These are phyloP conservation scores for Tenebrio molitor DNA, from an alignment of 1,140 invertebrate species.

Conservation along the genomic window DNA sequence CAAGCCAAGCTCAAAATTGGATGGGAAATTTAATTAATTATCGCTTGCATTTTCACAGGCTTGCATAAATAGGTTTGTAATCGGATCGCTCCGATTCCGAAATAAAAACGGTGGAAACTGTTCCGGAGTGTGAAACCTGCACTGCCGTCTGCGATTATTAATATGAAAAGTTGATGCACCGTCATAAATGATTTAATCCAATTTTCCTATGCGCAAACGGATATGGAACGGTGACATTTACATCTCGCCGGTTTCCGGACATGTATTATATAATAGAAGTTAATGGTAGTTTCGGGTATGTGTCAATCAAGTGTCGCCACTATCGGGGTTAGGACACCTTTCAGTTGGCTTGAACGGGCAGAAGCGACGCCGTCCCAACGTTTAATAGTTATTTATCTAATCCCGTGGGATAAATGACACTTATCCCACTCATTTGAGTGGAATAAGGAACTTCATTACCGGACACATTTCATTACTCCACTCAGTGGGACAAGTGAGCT, in stretches of 20 bases:
- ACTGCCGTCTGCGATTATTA: neutral
- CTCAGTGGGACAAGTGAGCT: no score
- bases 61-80: slow-evolving; percentile 22
- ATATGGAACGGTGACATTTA: slow-evolving; percentile 43
- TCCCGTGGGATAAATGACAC: no score
- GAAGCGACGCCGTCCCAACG: neutral
- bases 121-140: neutral
- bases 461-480: no score
- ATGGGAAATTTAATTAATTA: slow-evolving; percentile 39
- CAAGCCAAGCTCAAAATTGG: slow-evolving; percentile 35
- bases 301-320: slow-evolving; percentile 49
- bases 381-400: no score
- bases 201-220: slow-evolving; percentile 18
- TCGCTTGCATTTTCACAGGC: slow-evolving; percentile 25
- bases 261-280: slow-evolving; percentile 48
- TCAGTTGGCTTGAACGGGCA: slow-evolving; percentile 24
- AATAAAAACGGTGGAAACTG: neutral
- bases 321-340: slow-evolving; percentile 38
- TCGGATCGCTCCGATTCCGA: neutral
- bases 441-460: no score
- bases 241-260: slow-evolving; percentile 43
- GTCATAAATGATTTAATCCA: slow-evolving; percentile 27
- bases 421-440: no score
- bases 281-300: slow-evolving; percentile 49
- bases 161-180: slow-evolving; percentile 17